Conservation (phyloP, 2,888 invertebrate genomes). For the Caenorhabditis imperialis region DNA sequence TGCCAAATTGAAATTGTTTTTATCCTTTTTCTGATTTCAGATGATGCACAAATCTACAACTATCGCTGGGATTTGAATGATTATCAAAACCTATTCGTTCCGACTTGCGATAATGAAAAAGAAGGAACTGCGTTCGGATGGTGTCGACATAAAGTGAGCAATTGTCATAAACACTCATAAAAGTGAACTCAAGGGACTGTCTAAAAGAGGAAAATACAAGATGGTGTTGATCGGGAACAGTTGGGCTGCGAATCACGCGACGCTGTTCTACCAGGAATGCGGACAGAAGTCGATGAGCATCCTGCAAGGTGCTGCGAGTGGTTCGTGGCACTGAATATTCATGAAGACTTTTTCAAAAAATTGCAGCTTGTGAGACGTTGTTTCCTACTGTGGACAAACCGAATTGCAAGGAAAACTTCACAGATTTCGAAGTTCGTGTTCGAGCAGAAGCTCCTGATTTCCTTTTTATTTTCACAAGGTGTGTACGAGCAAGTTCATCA, state of each 20-base stretch:
- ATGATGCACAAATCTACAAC: conserved; percentile 22
- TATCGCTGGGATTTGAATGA: conserved; percentile 34
- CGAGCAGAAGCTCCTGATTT: conserved; percentile 26
- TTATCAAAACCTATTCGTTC: conserved; percentile 15
- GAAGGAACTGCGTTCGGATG: conserved; percentile 18
- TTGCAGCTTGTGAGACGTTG: conserved; percentile 29
- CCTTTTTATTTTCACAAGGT: conserved; percentile 30
- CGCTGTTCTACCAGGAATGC: conserved; percentile 34
- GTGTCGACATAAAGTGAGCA: conserved; percentile 33
- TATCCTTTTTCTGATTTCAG: conserved; percentile 5
- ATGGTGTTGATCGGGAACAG: conserved; percentile 28
- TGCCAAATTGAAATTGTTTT: not conserved
- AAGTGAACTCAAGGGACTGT: conserved; percentile 7
- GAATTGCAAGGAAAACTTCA: conserved; percentile 17
- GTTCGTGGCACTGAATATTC: not conserved
- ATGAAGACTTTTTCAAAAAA: not conserved
- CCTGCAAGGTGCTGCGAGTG: conserved; percentile 22
- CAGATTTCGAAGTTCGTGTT: conserved; percentile 15
- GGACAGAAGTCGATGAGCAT: conserved; percentile 25
- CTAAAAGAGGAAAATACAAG: conserved; percentile 5
- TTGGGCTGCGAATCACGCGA: conserved; percentile 36
- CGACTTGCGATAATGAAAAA: conserved; percentile 28
- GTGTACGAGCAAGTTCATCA: not conserved
- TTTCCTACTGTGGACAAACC: not conserved
- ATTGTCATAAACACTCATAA: not conserved